Evolutionary conservation across 2,888 invertebrate species (phyloP).

Genomic region (Dolichopus griseipennis): DNA sequence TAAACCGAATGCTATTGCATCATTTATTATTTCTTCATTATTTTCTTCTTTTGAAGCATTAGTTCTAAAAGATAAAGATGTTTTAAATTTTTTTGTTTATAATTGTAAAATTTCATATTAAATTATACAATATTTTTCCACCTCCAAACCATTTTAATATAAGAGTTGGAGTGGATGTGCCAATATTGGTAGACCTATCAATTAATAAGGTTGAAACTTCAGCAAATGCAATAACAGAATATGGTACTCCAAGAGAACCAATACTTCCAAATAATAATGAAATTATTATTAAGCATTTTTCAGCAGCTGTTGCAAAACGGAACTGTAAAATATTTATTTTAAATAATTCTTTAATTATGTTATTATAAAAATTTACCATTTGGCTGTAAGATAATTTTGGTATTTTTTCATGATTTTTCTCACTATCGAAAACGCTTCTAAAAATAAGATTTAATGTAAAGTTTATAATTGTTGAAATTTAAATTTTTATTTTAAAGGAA

Average conservation of each 20-base stretch:
- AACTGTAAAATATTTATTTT: constrained; percentile 28
- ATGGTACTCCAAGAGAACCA: constrained; percentile 52
- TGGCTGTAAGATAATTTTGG: not conserved
- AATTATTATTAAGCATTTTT: constrained; percentile 43
- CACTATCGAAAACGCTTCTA: not conserved
- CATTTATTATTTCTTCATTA: constrained; percentile 47
- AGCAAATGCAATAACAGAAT: constrained; percentile 56
- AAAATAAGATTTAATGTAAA: not conserved
- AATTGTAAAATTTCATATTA: not conserved
- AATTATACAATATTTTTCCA: constrained; percentile 48
- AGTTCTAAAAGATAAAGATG: constrained; percentile 25
- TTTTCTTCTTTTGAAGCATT: constrained; percentile 47
- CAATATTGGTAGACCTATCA: constrained; percentile 48
- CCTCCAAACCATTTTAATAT: constrained; percentile 51
- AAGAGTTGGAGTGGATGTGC: constrained; percentile 46
- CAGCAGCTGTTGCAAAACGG: constrained; percentile 50
- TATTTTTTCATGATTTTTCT: not conserved
- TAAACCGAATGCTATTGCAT: constrained; percentile 51
- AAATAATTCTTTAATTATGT: not conserved
- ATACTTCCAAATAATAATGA: constrained; percentile 49
- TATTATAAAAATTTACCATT: not conserved
- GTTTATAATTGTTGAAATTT: too few species aligned
- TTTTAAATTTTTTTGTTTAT: not conserved
- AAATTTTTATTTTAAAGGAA: too few species aligned
- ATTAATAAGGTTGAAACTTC: constrained; percentile 56